Conservation (phyloP, 1,140 invertebrate species). For the Aphelinus certus region DNA sequence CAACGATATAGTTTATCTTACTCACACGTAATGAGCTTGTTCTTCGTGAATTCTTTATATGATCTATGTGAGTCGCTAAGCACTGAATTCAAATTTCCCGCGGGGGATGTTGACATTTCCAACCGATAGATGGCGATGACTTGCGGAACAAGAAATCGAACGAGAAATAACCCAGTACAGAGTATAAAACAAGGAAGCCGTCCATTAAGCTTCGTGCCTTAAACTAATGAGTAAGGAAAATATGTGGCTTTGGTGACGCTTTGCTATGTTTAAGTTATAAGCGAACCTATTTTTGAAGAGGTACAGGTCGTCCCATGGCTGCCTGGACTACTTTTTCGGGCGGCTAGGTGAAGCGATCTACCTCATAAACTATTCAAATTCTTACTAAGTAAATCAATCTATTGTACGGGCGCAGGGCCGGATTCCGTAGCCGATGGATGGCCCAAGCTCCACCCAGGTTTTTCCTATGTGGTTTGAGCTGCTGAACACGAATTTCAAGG, state of each 20-base stretch:
- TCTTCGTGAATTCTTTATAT: too few species aligned
- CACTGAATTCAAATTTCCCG: constrained; percentile 2
- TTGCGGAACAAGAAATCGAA: background rate
- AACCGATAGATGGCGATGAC: constrained; percentile 3
- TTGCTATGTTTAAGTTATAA: constrained; percentile 71
- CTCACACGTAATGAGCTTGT: too few species aligned
- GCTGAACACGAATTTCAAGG: too few species aligned
- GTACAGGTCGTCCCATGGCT: constrained; percentile 77
- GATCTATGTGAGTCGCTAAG: too few species aligned
- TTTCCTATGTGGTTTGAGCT: too few species aligned
- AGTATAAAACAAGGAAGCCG: constrained; percentile 3
- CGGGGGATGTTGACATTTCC: background rate
- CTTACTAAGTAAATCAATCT: too few species aligned
- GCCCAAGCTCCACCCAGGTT: too few species aligned
- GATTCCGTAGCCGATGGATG: too few species aligned
- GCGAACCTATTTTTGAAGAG: constrained; percentile 77
- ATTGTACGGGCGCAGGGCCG: too few species aligned
- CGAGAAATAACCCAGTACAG: background rate
- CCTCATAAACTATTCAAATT: constrained; percentile 46
- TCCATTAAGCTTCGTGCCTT: constrained; percentile 71
- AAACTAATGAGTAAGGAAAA: constrained; percentile 91
- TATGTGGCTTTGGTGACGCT: constrained; percentile 84
- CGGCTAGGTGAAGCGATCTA: constrained; percentile 76
- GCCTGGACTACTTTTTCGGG: constrained; percentile 75
- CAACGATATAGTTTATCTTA: too few species aligned